Evolutionary conservation across 1,140 invertebrate species (phyloP), one percentile per base, ranked within the genome.

Genomic region (Hyphantria cunea): DNA sequence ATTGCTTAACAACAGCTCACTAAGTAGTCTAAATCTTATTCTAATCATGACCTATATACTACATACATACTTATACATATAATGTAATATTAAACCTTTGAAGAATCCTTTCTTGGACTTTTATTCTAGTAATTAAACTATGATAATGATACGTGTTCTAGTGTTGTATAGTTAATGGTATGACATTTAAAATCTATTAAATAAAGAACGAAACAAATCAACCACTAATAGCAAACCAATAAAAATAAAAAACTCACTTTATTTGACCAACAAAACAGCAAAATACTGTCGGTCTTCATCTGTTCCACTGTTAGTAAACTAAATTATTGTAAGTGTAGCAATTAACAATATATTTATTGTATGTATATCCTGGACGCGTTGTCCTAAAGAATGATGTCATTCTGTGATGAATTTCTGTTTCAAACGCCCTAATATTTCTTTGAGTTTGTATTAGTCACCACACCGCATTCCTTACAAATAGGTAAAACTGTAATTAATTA

Each of bases 41-140:
- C 44, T 49, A 58, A 58, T 58, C 55, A 58, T 14, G 44, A 49
- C 48, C 17, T 49, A 25, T n/a, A n/a, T n/a, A n/a, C n/a, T n/a
- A n/a, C n/a, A n/a, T n/a, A n/a, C n/a, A n/a, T n/a, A n/a, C n/a
- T n/a, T n/a, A n/a, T n/a, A n/a, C n/a, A n/a, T 25, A 25, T 25
- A 25, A 25, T 25, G 17, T 25, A 1, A 25, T 5, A 5, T 25
- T 25, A 3, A 25, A 25, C 5, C 5, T 3, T 25, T 25, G 17
- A 25, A 25, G 17, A 25, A 25, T 25, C 5, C 17, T 25, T 25
- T 25, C 5, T 25, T 25, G 17, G 5, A 25, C 5, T 25, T 25
- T 5, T 25, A 25, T 25, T n/a, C n/a, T n/a, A n/a, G n/a, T n/a
- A n/a, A n/a, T n/a, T n/a, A n/a, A n/a, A n/a, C n/a, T n/a, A n/a